Base-by-base conservation (phyloP, 2,888 invertebrate species). In the Chironomus riparius region DNA sequence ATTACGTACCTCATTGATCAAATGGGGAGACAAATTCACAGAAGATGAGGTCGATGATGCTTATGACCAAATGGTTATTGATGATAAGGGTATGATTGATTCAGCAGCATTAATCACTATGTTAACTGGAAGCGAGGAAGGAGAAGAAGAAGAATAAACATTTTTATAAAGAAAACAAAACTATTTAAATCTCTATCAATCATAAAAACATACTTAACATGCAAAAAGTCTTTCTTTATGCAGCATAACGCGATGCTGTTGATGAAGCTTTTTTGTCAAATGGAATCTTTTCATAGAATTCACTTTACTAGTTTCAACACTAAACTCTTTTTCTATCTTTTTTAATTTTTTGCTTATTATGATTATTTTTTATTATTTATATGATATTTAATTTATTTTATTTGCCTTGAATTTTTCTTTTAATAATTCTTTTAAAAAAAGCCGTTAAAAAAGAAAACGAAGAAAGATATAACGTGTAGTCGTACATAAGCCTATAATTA, bases 11-110 rank as follows among this genome's bases (percentile, higher is more conserved):
- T 92, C 94, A 80, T 89, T 96, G 83, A 92, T 93, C 91, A 93
- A 92, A 86, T 96, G 92, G 90, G 95, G 96, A 80, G 95, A 96
- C 83, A 95, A 94, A 87, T 96, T 96, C 90, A 86, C 89, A 84
- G 87, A 89, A 81, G 91, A 92, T 83, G 95, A 95, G 85, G 92
- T 93, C 82, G 93, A 95, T 85, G 95, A 95, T 83, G 95, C 95
- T 78, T 95, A 91, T 86, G 95, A 95, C 86, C 92, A 94, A 86
- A 94, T 96, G 91, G 91, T 92, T 78, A 93, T 95, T 83, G 95
- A 95, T 86, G 93, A 93, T 85, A 91, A 92, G 82, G 94, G 94
- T 84, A 90, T 89, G 87, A 94, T 95, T 84, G 94, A 95, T 87
- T 94, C 94, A 85, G 87, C 86, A 81, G 92, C 92, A 85, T 90